These are phyloP conservation scores for Desmodus rotundus DNA, from an alignment of 2,113 vertebrate genomes.

Conservation along the genomic window DNA sequence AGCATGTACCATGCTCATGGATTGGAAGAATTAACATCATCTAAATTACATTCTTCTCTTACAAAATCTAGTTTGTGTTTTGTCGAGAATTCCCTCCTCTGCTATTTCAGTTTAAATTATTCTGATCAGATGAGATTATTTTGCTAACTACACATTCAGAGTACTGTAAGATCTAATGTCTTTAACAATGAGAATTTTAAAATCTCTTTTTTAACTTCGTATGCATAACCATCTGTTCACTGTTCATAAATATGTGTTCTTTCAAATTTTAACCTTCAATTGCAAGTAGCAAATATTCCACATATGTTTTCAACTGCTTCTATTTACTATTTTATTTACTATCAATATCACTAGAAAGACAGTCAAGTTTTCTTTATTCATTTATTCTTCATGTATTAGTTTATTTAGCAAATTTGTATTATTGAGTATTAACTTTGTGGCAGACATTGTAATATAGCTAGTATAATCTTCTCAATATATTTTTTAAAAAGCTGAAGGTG, in stretches of 20 bases:
- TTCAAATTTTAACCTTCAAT: slow-evolving; percentile 39
- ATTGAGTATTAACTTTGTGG: not conserved
- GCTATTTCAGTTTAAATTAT: slow-evolving; percentile 27
- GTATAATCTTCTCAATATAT: not conserved
- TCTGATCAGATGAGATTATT: not conserved
- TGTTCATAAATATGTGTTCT: slow-evolving; percentile 11
- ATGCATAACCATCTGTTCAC: slow-evolving; percentile 53
- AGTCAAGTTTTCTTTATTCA: slow-evolving; percentile 1
- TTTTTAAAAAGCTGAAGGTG: not conserved
- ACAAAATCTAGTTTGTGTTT: not conserved
- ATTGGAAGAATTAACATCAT: too few relatives aligned
- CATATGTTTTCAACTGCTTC: slow-evolving; percentile 36
- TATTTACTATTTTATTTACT: slow-evolving; percentile 38
- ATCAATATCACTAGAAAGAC: slow-evolving; percentile 25
- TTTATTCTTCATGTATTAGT: not conserved
- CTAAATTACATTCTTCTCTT: not conserved
- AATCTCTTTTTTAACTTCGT: slow-evolving; percentile 43
- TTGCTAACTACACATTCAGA: not conserved
- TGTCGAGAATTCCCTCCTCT: not conserved
- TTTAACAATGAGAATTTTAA: slow-evolving; percentile 27
- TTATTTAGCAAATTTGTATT: not conserved
- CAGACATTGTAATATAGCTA: not conserved
- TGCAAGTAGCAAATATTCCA: slow-evolving; percentile 19
- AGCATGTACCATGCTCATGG: too few relatives aligned
- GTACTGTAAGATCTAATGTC: not conserved